Percentiles rank a stretch among this genome's conserved stretches.
Evolutionary conservation across 2,113 vertebrate species (phyloP).

Genomic region (Brachyhypopomus occidentalis): DNA sequence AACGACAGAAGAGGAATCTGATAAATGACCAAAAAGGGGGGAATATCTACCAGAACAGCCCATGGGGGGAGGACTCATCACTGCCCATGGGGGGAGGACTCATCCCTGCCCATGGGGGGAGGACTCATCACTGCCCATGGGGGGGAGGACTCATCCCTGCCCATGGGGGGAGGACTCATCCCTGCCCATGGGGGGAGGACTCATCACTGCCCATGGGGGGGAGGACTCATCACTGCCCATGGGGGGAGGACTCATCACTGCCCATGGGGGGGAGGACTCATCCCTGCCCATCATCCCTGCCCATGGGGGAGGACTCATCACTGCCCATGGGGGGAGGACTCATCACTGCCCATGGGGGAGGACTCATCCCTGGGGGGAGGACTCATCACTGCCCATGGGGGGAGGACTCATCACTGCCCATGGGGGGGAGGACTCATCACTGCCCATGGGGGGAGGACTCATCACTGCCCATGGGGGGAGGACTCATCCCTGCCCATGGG

Average conservation of each 20-base stretch:
- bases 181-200: constrained; percentile 14
- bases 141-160: constrained; percentile 42
- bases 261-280: constrained; percentile 28
- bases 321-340: constrained; percentile 32
- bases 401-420: constrained; percentile 42
- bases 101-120: too few relatives aligned
- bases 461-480: constrained; percentile 48
- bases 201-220: constrained; percentile 43
- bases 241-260: constrained; percentile 44
- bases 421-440: constrained; percentile 42
- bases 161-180: too few relatives aligned
- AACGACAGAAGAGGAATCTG: constrained; percentile 41
- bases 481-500: too few relatives aligned
- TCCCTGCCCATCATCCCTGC: constrained; percentile 46
- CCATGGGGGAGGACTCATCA: constrained; percentile 38
- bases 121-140: constrained; percentile 44
- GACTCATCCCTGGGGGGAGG: constrained; percentile 10
- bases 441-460: constrained; percentile 31
- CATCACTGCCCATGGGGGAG: constrained; percentile 46
- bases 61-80: constrained; percentile 38
- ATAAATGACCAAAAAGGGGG: constrained; percentile 10
- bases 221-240: constrained; percentile 42
- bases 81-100: too few relatives aligned
- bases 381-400: constrained; percentile 44
- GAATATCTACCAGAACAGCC: neutral